Conservation (phyloP, 2,888 invertebrate genomes). For the Stramonita haemastoma region DNA sequence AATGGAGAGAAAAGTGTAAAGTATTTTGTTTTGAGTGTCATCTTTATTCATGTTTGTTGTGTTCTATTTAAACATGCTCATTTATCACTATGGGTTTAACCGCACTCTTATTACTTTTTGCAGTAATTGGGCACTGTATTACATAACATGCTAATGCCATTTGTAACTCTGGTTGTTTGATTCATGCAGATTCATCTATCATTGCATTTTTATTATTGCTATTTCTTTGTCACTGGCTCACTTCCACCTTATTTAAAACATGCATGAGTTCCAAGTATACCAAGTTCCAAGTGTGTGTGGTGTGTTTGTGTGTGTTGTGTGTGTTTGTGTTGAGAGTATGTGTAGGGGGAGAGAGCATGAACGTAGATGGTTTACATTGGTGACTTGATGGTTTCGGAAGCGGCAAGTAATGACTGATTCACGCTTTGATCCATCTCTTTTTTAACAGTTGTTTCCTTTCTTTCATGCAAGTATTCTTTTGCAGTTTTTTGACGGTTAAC, state of each 20-base stretch:
- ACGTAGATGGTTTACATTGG: background rate
- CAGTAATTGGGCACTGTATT: background rate
- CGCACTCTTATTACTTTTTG: background rate
- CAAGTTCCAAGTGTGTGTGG: background rate
- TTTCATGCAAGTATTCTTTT: conserved; percentile 35
- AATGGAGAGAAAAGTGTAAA: conserved; percentile 35
- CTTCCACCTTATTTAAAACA: too few species aligned
- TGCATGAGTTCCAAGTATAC: too few species aligned
- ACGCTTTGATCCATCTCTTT: background rate
- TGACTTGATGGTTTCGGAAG: background rate
- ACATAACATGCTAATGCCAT: background rate
- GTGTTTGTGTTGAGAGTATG: background rate
- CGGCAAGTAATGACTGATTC: background rate
- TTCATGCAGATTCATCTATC: background rate
- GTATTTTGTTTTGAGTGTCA: conserved; percentile 9
- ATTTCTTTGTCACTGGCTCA: too few species aligned
- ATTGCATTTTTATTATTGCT: background rate
- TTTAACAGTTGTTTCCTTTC: conserved; percentile 26
- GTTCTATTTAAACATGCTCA: background rate
- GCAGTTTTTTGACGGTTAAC: conserved; percentile 8
- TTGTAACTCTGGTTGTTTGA: background rate
- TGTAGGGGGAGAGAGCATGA: background rate
- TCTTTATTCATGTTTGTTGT: background rate
- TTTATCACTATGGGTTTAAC: background rate
- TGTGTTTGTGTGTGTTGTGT: background rate